Evolutionary conservation across 2,888 invertebrate species (phyloP), one percentile per base, ranked within the genome.

Genomic region (Brachyopa scutellaris): DNA sequence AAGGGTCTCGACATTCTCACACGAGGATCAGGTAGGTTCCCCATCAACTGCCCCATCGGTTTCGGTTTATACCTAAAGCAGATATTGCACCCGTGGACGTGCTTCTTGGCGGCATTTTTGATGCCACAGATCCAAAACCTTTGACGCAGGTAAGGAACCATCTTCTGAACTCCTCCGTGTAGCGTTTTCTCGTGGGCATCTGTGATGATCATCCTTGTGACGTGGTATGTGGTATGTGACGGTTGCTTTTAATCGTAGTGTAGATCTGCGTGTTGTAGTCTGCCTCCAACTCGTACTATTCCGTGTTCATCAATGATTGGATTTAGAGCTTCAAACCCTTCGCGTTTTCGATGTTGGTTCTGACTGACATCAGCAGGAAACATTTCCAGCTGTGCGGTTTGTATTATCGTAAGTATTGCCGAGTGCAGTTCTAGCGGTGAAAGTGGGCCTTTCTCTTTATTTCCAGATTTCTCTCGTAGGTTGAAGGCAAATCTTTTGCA

Each of bases 1-100:
- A 85, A 85, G 33, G 85, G 84, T n/a, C 53, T 40, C 3, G 57
- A 29, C 33, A 53, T 67, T 1, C 7, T 31, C 1, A 83, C 67
- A n/a, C 78, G 21, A 15, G 31, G 29, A 9, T 11, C 9, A 4
- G 87, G 87, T 23, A 87, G 64, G 59, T 85, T 66, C 2, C 85
- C 86, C 87, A 88, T 87, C 4, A 85, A 8, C 19, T 85, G 85
- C 17, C 8, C 1, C 9, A 9, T 26, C 1, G 38, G 11, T 23
- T 23, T 38, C 8, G 23, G 9, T 23, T 9, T 36, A 9, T n/a
- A 38, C 3, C 23, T 19, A 9, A 36, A 55, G 8, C 36, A 55
- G 1, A 55, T 55, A 8, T 36, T 40, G 15, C 57, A 57, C 6
- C 8, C 8, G n/a, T 57, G 38, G 1, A 57, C 26, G 13, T 57